Conservation (phyloP, 1,140 invertebrate species). For the Drosophila leontia region DNA sequence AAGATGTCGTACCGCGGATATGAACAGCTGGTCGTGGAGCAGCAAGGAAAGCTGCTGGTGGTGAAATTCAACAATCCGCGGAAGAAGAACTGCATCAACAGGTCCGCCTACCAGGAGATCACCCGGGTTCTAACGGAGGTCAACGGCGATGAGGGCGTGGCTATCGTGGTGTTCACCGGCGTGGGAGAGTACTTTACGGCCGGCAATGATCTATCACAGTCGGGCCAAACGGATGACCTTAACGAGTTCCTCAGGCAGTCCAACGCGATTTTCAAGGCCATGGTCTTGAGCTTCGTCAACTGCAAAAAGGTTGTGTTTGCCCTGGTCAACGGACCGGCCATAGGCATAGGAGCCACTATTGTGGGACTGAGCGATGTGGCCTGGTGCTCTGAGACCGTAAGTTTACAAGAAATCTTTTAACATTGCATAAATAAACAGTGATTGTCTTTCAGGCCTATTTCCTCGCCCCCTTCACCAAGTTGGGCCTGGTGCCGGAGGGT, state of each 20-base stretch:
- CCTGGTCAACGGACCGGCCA: constrained; percentile 96
- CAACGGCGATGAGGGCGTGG: constrained; percentile 57
- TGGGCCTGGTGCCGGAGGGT: constrained; percentile 94
- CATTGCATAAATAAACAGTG: not conserved
- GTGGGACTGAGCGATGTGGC: constrained; percentile 95
- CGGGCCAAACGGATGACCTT: constrained; percentile 26
- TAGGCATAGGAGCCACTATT: constrained; percentile 95
- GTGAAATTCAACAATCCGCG: constrained; percentile 90
- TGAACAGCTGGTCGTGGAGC: constrained; percentile 58
- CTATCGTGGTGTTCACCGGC: constrained; percentile 69
- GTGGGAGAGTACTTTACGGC: constrained; percentile 68
- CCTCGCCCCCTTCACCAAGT: constrained; percentile 92
- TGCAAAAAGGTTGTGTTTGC: constrained; percentile 95
- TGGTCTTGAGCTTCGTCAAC: constrained; percentile 93
- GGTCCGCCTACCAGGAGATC: constrained; percentile 57
- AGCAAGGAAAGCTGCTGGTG: constrained; percentile 76
- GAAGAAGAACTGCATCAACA: constrained; percentile 92
- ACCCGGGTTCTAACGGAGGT: constrained; percentile 51
- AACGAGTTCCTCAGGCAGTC: constrained; percentile 26
- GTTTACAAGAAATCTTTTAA: not conserved
- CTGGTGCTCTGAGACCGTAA: constrained; percentile 91
- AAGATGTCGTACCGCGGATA: constrained; percentile 62
- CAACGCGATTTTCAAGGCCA: constrained; percentile 84
- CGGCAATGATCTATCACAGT: constrained; percentile 65
- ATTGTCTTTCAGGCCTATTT: constrained; percentile 90